Conservation (phyloP, 2,113 vertebrate species). For the Conger conger region DNA sequence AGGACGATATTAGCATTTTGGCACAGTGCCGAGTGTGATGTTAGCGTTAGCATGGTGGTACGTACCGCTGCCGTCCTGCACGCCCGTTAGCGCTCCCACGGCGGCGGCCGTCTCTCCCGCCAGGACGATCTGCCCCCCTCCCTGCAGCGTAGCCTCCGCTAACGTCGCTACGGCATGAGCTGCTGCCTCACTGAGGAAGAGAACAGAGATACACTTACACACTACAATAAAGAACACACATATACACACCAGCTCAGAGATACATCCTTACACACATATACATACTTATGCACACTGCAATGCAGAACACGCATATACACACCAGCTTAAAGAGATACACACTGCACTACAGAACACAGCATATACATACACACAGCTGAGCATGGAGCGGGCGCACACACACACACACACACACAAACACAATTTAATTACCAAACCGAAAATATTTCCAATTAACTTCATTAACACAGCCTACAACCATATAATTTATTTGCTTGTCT, state of each 20-base stretch:
- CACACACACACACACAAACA: neutral
- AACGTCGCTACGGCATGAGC: constrained; percentile 95
- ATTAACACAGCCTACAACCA: too few species aligned
- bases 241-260: too few species aligned
- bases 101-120: constrained; percentile 96
- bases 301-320: neutral
- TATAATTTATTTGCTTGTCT: too few species aligned
- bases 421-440: too few species aligned
- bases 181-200: constrained; percentile 84
- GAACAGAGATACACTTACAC: neutral
- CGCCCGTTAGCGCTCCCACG: constrained; percentile 91
- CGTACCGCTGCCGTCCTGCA: constrained; percentile 85
- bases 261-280: neutral
- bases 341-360: constrained; percentile 44
- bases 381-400: neutral
- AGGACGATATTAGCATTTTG: too few species aligned
- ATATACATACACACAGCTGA: neutral
- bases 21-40: too few species aligned
- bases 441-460: too few species aligned
- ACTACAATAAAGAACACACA: constrained; percentile 28
- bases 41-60: neutral
- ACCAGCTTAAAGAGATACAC: constrained; percentile 36
- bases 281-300: neutral
- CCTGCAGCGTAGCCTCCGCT: constrained; percentile 95
- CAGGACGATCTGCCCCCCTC: constrained; percentile 94